Evolutionary conservation across 2,113 vertebrate species (phyloP).

Genomic region (Micronisus gabar): DNA sequence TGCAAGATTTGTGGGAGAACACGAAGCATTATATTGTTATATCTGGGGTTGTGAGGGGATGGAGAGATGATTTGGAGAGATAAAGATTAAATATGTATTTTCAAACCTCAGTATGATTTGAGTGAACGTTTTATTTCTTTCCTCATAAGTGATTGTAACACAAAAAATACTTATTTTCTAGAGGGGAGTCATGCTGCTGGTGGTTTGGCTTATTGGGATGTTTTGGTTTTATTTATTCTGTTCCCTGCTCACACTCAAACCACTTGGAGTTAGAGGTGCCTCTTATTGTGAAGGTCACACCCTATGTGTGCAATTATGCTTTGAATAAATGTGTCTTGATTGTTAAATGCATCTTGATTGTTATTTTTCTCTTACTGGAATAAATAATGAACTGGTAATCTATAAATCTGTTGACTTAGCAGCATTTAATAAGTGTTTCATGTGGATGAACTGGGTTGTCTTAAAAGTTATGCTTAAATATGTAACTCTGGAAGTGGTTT

Average conservation of each 20-base stretch:
- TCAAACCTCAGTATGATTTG: neutral
- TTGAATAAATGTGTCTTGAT: constrained; percentile 34
- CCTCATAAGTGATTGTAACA: neutral
- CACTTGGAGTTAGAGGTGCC: neutral
- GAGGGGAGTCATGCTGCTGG: neutral
- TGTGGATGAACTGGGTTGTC: constrained; percentile 14
- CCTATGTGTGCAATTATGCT: constrained; percentile 22
- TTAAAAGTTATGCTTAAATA: neutral
- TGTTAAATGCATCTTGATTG: constrained; percentile 40
- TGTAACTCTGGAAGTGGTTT: neutral
- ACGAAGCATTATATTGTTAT: neutral
- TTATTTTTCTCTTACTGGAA: constrained; percentile 29
- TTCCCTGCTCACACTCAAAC: neutral
- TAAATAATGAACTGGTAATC: constrained; percentile 36
- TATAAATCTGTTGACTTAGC: constrained; percentile 41
- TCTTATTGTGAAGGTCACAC: constrained; percentile 38
- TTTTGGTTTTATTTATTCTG: neutral
- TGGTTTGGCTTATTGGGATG: neutral
- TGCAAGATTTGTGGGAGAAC: neutral
- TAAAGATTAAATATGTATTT: neutral
- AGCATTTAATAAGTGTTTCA: constrained; percentile 24
- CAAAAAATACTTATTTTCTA: neutral
- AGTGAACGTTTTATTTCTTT: neutral
- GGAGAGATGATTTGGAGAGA: neutral
- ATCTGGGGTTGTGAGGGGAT: neutral